A percentile compares a stretch with the other conserved stretches of the same genome.
phyloP scores from a whole-genome alignment of 2,797 vertebrate species.

The Hirundo rustica region DNA sequence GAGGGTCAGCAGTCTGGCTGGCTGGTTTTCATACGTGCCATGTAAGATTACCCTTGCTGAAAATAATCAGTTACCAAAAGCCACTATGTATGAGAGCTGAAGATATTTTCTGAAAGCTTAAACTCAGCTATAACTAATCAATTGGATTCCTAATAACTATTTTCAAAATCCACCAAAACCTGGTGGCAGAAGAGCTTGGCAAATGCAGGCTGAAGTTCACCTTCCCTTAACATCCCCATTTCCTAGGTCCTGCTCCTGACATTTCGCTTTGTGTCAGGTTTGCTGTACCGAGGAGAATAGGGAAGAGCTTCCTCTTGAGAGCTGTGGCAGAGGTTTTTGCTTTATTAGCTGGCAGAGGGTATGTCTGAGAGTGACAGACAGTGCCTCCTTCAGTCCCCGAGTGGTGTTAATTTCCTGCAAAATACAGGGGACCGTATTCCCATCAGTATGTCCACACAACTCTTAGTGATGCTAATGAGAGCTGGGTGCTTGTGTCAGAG shows the following conservation, averaged over 20 bases:
- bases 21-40: neutral
- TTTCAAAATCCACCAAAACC: conserved; percentile 30
- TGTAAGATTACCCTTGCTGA: neutral
- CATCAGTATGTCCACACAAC: conserved; percentile 22
- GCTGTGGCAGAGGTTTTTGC: conserved; percentile 39
- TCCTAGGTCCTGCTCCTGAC: conserved; percentile 7
- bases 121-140: neutral
- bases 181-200: neutral
- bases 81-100: neutral
- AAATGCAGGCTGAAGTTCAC: neutral
- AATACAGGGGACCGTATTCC: neutral
- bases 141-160: conserved; percentile 19
- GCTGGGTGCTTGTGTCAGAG: conserved; percentile 46
- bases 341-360: conserved; percentile 63
- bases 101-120: neutral
- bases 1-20: neutral
- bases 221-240: neutral
- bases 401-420: conserved; percentile 62
- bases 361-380: conserved; percentile 45
- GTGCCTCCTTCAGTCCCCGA: conserved; percentile 49
- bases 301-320: conserved; percentile 24
- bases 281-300: neutral
- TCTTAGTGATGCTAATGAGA: conserved; percentile 61
- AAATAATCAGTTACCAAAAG: neutral
- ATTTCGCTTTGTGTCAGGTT: conserved; percentile 35